Percentiles rank a stretch among this genome's conserved stretches.
Conservation (phyloP, 2,113 vertebrate genomes). For the Thinocorus orbignyianus region DNA sequence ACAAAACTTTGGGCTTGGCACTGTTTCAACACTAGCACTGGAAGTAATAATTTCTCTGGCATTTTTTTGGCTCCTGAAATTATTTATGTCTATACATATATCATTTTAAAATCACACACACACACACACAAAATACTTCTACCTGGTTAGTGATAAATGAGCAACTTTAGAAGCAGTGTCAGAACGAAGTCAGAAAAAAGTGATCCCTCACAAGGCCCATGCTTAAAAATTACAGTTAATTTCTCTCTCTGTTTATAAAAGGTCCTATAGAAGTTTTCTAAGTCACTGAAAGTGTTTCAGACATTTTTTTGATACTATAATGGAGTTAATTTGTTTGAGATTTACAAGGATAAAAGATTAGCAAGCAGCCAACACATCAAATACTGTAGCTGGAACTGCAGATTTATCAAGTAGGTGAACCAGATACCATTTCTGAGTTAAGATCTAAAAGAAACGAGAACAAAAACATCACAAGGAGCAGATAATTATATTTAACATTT, state of each 20-base stretch:
- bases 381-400: background rate
- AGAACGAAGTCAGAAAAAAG: constrained; percentile 1
- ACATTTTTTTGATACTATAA: background rate
- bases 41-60: constrained; percentile 75
- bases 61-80: constrained; percentile 63
- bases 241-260: constrained; percentile 30
- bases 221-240: constrained; percentile 1
- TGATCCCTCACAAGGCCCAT: background rate
- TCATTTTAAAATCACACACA: constrained; percentile 47
- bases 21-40: constrained; percentile 71
- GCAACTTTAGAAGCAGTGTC: constrained; percentile 37
- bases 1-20: constrained; percentile 73
- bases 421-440: background rate
- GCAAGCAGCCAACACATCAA: background rate
- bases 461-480: background rate
- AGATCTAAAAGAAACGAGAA: background rate
- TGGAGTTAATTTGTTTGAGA: constrained; percentile 2
- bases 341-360: constrained; percentile 3
- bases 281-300: background rate
- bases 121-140: constrained; percentile 22
- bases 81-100: constrained; percentile 70
- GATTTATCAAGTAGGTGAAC: background rate
- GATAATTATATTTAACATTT: background rate
- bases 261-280: constrained; percentile 15
- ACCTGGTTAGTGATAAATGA: constrained; percentile 56